Evolutionary conservation across 1,140 invertebrate genomes (phyloP).

Genomic region (Drosophila rhopaloa): DNA sequence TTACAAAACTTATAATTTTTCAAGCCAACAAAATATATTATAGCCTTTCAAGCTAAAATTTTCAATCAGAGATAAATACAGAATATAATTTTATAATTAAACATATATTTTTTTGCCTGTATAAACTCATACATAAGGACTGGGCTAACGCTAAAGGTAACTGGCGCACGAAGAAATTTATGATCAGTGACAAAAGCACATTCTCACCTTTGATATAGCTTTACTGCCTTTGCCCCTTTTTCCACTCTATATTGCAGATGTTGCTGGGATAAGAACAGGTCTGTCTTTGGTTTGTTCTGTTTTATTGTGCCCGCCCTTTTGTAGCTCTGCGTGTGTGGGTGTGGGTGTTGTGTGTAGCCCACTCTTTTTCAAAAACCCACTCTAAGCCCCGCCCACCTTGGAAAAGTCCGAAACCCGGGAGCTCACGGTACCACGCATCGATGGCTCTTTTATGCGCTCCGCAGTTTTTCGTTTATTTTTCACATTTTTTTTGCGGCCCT

Average conservation of each 20-base stretch:
- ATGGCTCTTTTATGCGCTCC: conserved; percentile 76
- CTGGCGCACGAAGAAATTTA: conserved; percentile 67
- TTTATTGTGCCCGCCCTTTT: conserved; percentile 71
- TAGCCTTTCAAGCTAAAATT: too few relatives aligned
- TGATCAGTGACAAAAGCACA: conserved; percentile 82
- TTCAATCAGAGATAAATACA: neutral
- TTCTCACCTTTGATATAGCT: conserved; percentile 78
- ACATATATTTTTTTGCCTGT: neutral
- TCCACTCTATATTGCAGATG: conserved; percentile 28
- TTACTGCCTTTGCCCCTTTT: conserved; percentile 55
- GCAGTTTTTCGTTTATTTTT: conserved; percentile 61
- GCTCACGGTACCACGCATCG: conserved; percentile 63
- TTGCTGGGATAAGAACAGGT: conserved; percentile 32
- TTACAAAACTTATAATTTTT: too few relatives aligned
- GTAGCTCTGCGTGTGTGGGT: conserved; percentile 36
- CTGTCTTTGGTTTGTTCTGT: conserved; percentile 44
- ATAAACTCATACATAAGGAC: neutral
- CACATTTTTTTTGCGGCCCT: conserved; percentile 41
- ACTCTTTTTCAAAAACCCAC: conserved; percentile 10
- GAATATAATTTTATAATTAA: neutral
- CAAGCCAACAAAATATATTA: too few relatives aligned
- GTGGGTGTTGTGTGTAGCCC: neutral
- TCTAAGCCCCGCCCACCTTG: conserved; percentile 53
- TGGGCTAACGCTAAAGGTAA: conserved; percentile 34
- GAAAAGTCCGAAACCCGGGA: conserved; percentile 28